phyloP scores from a whole-genome alignment of 2,888 invertebrate genomes.

The Parnassius smintheus region DNA sequence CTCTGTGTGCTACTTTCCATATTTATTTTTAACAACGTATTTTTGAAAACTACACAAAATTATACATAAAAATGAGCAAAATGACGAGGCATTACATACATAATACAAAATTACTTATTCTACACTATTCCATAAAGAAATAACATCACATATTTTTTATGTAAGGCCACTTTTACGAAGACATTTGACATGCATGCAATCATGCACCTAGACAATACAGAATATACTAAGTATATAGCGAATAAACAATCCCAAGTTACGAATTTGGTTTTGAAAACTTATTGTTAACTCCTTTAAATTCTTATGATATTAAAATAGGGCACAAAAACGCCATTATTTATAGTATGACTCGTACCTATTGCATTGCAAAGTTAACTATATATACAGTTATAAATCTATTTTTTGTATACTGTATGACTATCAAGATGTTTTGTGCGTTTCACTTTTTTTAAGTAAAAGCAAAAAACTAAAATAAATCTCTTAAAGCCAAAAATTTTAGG shows the following conservation, averaged over 20 bases:
- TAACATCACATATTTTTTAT: no score
- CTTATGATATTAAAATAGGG: conserved; percentile 6
- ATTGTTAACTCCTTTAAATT: neutral
- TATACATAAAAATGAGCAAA: conserved; percentile 18
- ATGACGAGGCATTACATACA: neutral
- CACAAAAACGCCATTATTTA: conserved; percentile 5
- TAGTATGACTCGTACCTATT: conserved; percentile 66
- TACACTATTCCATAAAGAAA: neutral
- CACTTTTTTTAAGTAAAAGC: conserved; percentile 42
- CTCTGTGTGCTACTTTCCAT: neutral
- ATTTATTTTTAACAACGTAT: conserved; percentile 9
- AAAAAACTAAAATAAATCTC: conserved; percentile 19
- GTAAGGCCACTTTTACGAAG: conserved; percentile 31
- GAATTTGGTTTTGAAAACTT: conserved; percentile 6
- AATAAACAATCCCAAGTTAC: conserved; percentile 16
- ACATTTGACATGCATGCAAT: conserved; percentile 45
- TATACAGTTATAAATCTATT: conserved; percentile 44
- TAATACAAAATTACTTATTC: neutral
- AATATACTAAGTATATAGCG: conserved; percentile 5
- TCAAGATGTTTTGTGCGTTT: conserved; percentile 58
- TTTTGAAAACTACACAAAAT: conserved; percentile 9
- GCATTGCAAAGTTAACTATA: conserved; percentile 43
- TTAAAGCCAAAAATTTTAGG: conserved; percentile 4
- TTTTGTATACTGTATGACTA: conserved; percentile 53
- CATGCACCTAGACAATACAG: conserved; percentile 41